Conservation (phyloP, 2,113 vertebrate species). For the Eonycteris spelaea region DNA sequence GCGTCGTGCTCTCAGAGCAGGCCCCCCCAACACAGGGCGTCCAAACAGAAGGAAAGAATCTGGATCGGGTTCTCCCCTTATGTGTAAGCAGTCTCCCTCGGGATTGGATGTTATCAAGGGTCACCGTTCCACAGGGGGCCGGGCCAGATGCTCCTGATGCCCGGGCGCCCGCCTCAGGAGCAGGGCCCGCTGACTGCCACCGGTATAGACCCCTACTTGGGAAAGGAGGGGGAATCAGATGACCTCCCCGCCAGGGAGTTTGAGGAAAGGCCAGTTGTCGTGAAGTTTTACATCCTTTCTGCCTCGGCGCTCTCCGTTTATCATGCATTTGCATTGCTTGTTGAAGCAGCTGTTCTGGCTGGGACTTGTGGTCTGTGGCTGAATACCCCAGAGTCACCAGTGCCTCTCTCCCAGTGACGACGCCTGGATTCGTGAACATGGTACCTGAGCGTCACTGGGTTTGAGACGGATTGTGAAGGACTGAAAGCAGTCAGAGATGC, state of each 20-base stretch:
- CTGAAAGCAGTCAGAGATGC: background rate
- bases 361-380: background rate
- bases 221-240: background rate
- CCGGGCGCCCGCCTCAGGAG: background rate
- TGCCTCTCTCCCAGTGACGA: background rate
- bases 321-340: background rate
- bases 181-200: background rate
- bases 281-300: background rate
- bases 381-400: background rate
- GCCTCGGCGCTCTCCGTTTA: background rate
- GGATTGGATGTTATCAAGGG: background rate
- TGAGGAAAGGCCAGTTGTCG: background rate
- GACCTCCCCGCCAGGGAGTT: background rate
- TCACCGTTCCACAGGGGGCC: background rate
- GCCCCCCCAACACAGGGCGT: background rate
- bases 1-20: background rate
- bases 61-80: background rate
- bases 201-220: background rate
- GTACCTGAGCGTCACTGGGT: background rate
- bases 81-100: background rate
- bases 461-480: background rate
- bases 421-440: no score
- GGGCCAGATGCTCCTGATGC: background rate
- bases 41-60: background rate
- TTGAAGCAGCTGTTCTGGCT: background rate